Conservation (phyloP, 2,797 vertebrate genomes). For the Sphenodon punctatus region DNA sequence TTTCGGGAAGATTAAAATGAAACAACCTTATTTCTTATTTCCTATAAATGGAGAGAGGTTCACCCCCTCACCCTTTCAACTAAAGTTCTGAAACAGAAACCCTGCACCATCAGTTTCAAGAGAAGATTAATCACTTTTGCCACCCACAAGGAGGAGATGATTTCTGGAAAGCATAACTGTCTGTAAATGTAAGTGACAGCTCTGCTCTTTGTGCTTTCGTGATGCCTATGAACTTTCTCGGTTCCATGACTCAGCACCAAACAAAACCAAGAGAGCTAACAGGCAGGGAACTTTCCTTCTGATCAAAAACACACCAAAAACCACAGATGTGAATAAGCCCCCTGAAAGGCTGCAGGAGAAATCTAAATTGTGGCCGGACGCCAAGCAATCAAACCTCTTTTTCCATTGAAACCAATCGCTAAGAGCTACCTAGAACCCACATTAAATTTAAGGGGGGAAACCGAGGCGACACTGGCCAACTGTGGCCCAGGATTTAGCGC, state of each 20-base stretch:
- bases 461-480: no score
- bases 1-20: slow-evolving; percentile 24
- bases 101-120: slow-evolving; percentile 70
- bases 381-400: no score
- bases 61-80: slow-evolving; percentile 54
- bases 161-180: slow-evolving; percentile 83
- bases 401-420: no score
- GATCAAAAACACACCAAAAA: not conserved
- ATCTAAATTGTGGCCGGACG: no score
- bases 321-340: not conserved
- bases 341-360: not conserved
- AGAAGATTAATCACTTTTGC: slow-evolving; percentile 75
- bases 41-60: slow-evolving; percentile 53
- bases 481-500: no score
- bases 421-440: no score
- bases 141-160: slow-evolving; percentile 66
- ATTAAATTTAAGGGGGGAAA: no score
- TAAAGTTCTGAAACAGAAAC: slow-evolving; percentile 69
- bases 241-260: slow-evolving; percentile 79
- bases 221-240: slow-evolving; percentile 77
- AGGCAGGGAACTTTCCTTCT: slow-evolving; percentile 64
- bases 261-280: slow-evolving; percentile 68
- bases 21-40: slow-evolving; percentile 51
- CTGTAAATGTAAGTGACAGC: slow-evolving; percentile 75
- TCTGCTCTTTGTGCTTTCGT: slow-evolving; percentile 74